These are phyloP conservation scores for Dicerorhinus sumatrensis DNA, from an alignment of 2,113 vertebrate species.

Conservation along the genomic window DNA sequence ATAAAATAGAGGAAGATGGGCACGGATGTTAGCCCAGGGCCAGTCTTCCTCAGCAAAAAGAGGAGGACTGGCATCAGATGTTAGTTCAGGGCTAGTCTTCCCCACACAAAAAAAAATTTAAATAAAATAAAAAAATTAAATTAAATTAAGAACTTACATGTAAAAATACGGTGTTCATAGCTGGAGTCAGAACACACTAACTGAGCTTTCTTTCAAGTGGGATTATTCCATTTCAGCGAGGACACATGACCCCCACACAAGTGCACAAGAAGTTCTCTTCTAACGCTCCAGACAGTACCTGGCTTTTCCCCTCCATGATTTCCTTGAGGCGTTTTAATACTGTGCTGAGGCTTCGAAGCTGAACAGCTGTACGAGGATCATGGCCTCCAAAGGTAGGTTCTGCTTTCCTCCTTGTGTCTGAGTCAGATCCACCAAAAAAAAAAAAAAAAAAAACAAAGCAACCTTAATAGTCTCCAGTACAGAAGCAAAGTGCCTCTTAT, in stretches of 20 bases:
- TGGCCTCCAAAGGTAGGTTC: constrained; percentile 93
- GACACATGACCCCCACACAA: not conserved
- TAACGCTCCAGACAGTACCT: constrained; percentile 87
- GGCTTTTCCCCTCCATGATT: constrained; percentile 99
- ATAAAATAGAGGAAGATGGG: too few relatives aligned
- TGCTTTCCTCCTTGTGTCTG: constrained; percentile 95
- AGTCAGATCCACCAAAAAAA: not conserved
- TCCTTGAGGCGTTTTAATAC: constrained; percentile 98
- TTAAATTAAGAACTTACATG: not conserved
- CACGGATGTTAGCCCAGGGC: too few relatives aligned
- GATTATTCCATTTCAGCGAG: not conserved
- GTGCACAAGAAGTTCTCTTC: not conserved
- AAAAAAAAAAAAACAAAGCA: not conserved
- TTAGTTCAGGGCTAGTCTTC: too few relatives aligned
- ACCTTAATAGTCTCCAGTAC: not conserved
- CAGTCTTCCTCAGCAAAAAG: too few relatives aligned
- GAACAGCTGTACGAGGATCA: constrained; percentile 98
- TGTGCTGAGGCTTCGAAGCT: constrained; percentile 94
- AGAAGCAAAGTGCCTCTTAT: not conserved
- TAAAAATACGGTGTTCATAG: not conserved
- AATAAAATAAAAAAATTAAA: not conserved
- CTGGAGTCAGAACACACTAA: not conserved
- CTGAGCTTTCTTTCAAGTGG: not conserved
- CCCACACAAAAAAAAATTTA: too few relatives aligned
- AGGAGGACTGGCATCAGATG: too few relatives aligned